Conservation (phyloP, 2,888 invertebrate genomes). For the Hypercompe scribonia region DNA sequence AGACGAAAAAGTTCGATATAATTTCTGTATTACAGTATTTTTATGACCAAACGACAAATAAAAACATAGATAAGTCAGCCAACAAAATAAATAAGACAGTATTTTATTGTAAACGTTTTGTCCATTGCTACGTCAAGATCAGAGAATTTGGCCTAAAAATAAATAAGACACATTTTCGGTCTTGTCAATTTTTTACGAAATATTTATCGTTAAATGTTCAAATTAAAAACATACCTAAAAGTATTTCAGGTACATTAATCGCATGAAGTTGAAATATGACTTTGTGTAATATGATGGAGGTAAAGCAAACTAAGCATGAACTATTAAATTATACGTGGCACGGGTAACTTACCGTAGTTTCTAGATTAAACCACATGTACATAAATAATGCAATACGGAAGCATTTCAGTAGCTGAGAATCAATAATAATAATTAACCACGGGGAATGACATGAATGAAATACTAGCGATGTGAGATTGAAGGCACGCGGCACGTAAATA, state of each 20-base stretch:
- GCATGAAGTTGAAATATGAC: background rate
- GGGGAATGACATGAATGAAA: background rate
- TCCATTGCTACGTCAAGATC: too few relatives aligned
- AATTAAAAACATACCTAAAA: background rate
- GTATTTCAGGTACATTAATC: background rate
- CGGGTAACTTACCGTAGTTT: background rate
- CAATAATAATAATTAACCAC: background rate
- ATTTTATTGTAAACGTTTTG: too few relatives aligned
- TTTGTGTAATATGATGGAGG: background rate
- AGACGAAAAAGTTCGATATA: too few relatives aligned
- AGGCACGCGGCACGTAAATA: background rate
- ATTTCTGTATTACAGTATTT: too few relatives aligned
- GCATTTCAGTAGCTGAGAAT: background rate
- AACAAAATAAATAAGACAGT: too few relatives aligned
- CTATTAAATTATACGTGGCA: background rate
- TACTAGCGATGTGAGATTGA: background rate
- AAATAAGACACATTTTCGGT: too few relatives aligned
- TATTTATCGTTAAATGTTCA: too few relatives aligned
- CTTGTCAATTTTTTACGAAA: too few relatives aligned
- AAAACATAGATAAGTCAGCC: too few relatives aligned
- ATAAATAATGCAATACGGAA: background rate
- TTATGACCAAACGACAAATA: too few relatives aligned
- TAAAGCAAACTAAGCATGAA: slow-evolving; percentile 1
- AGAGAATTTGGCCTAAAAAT: too few relatives aligned
- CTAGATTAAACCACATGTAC: background rate